Conservation (phyloP, 2,113 vertebrate genomes). For the Gavialis gangeticus region DNA sequence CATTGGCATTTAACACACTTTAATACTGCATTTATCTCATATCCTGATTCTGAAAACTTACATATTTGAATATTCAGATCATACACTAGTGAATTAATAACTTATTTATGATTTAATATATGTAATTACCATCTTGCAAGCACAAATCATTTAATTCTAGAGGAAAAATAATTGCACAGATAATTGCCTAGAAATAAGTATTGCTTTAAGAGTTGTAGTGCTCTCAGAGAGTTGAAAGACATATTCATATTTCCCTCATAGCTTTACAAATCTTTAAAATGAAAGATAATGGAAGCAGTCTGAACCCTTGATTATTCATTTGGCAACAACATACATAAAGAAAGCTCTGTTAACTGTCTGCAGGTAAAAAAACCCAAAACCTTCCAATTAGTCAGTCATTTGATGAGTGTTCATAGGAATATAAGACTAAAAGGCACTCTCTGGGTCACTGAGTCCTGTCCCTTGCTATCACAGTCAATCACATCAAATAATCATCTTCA, state of each 20-base stretch:
- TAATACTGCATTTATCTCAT: not conserved
- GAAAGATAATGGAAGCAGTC: not conserved
- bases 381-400: not conserved
- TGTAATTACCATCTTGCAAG: not conserved
- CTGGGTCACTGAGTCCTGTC: not conserved
- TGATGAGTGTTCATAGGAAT: not conserved
- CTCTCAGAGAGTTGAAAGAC: not conserved
- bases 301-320: not conserved
- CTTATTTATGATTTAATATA: not conserved
- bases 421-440: not conserved
- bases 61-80: not conserved
- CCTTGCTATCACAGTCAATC: not conserved
- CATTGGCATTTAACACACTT: not conserved
- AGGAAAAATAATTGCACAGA: not conserved
- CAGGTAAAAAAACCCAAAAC: not conserved
- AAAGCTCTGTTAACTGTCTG: not conserved
- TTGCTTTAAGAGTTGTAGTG: not conserved
- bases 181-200: not conserved
- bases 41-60: conserved; percentile 16
- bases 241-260: not conserved
- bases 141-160: not conserved
- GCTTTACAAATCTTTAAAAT: not conserved
- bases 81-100: not conserved
- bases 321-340: not conserved
- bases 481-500: not conserved